Evolutionary conservation across 1,140 invertebrate species (phyloP).

Genomic region (Thaumetopoea pityocampa): DNA sequence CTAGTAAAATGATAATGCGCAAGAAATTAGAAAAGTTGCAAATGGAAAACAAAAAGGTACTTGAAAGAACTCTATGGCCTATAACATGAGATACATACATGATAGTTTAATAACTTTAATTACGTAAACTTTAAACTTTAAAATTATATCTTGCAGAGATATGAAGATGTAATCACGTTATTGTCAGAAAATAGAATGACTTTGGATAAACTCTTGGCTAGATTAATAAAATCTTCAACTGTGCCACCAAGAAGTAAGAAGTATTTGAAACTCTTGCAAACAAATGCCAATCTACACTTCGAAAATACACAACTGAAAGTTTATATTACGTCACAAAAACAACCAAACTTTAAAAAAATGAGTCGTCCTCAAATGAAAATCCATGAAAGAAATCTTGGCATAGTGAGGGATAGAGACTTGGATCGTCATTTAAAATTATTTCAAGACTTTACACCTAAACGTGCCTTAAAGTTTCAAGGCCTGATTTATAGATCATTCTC

Average conservation of each 20-base stretch:
- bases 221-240: slow-evolving; percentile 18
- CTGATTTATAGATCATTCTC: slow-evolving; percentile 9
- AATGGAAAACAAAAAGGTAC: slow-evolving; percentile 22
- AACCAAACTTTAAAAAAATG: slow-evolving; percentile 7
- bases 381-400: neutral
- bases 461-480: slow-evolving; percentile 3
- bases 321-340: slow-evolving; percentile 7
- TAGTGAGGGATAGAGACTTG: neutral
- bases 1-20: slow-evolving; percentile 23
- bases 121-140: neutral
- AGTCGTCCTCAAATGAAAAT: neutral
- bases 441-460: neutral
- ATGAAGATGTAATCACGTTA: slow-evolving; percentile 22
- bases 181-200: slow-evolving; percentile 28
- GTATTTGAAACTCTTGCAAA: slow-evolving; percentile 30
- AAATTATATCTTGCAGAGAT: slow-evolving; percentile 23
- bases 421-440: slow-evolving; percentile 6
- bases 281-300: slow-evolving; percentile 27
- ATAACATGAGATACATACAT: too few species aligned
- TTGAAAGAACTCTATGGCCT: neutral
- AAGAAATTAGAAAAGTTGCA: slow-evolving; percentile 25
- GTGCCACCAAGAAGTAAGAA: slow-evolving; percentile 22
- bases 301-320: slow-evolving; percentile 37
- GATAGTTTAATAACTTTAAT: neutral
- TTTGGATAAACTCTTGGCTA: slow-evolving; percentile 21